Base-by-base conservation (phyloP, 2,113 vertebrate genomes). In the Seriola rivoliana region DNA sequence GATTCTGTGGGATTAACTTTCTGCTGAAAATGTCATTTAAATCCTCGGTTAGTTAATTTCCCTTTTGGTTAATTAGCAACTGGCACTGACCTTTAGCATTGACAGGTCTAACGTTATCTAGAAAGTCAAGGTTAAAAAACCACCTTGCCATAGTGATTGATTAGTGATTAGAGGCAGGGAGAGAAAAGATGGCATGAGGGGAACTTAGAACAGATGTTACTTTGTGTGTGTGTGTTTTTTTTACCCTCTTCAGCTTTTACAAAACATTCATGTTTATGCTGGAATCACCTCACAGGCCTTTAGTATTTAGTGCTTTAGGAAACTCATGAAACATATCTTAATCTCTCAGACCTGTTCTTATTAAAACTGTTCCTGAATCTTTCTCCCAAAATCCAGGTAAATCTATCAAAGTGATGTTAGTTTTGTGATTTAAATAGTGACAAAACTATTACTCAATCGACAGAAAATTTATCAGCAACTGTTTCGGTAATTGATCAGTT, bases 41-140 rank as follows among this genome's bases (percentile, higher is more conserved):
- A 95, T 90, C 84, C 89, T 89, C 52, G 34, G 87, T 93, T 94
- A 86, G 92, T 93, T 96, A 90, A 96, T 97, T 97, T 97, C 94
- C 93, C 94, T 93, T 93, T 93, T 94, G 95, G 94, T 95, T 96
- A 97, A 97, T 97, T 96, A 97, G 95, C 94, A 91, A 91, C 91
- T 87, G 88, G 90, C 87, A 77, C 75, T 94, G 94, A 96, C 94
- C 95, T 96, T 96, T 95, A 80, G 78, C 92, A 92, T 58, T 91
- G 92, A 95, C 92, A 96, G 93, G 88, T 92, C 87, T 85, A 94
- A 94, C 95, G 95, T 95, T 93, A 96, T 93, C 90, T 91, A 90
- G 91, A 95, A 95, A 95, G 95, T 89, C 92, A 95, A 94, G 91
- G 94, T 95, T 96, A 94, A 91, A 94, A 92, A 94, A 91, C 38